Conservation (phyloP, 35 echinoderm and acorn worm genomes). For the Amphiura filiformis region DNA sequence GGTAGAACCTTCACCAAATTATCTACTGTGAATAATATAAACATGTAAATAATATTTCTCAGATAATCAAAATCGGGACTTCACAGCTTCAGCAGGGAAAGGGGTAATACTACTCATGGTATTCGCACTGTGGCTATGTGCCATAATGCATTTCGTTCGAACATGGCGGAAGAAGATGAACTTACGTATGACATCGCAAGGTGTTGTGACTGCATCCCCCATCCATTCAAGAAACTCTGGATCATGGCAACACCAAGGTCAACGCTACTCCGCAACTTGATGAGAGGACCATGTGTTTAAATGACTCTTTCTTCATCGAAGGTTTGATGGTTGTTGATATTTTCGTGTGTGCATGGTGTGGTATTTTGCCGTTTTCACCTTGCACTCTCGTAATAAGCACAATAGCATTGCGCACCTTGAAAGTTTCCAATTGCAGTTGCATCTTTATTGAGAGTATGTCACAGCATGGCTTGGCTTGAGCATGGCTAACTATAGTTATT, state of each 20-base stretch:
- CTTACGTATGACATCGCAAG: neutral
- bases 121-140: slow-evolving; percentile 18
- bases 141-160: slow-evolving; percentile 23
- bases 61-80: neutral
- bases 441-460: too few species aligned
- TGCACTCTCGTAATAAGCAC: too few species aligned
- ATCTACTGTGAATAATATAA: too few species aligned
- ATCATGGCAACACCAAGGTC: neutral
- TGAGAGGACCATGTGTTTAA: neutral
- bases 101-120: slow-evolving; percentile 23
- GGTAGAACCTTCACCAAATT: too few species aligned
- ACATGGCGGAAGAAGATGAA: slow-evolving; percentile 40
- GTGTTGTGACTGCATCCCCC: neutral
- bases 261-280: neutral
- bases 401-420: too few species aligned
- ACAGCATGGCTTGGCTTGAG: too few species aligned
- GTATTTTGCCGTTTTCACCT: neutral
- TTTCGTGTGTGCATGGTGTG: neutral
- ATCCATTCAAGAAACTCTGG: neutral
- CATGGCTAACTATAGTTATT: too few species aligned
- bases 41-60: neutral
- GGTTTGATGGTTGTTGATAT: neutral
- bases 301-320: neutral
- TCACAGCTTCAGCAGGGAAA: slow-evolving; percentile 18
- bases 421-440: too few species aligned